phyloP scores from a whole-genome alignment of 2,797 vertebrate genomes.

The Tragopan temminckii region DNA sequence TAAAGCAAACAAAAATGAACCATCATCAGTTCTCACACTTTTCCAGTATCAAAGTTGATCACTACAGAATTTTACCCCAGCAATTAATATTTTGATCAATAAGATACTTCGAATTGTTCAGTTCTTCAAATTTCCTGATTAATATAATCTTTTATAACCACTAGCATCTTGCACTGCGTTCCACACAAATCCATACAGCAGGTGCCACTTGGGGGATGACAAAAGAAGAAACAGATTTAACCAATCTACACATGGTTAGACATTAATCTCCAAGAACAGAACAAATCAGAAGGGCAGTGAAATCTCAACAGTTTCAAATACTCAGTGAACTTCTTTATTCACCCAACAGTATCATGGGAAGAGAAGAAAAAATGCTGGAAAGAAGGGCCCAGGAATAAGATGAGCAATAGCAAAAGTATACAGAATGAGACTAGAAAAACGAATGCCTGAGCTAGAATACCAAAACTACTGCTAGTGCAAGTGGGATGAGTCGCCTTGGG shows the following conservation, averaged over 20 bases:
- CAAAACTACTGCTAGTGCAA: accelerated
- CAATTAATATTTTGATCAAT: slow-evolving; percentile 13
- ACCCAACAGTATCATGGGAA: not conserved
- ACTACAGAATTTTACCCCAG: slow-evolving; percentile 61
- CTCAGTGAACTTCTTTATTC: not conserved
- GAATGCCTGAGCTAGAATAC: not conserved
- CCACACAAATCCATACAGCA: slow-evolving; percentile 52
- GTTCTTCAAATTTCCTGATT: slow-evolving; percentile 31
- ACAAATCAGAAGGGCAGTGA: slow-evolving; percentile 7
- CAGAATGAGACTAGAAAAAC: not conserved
- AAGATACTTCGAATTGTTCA: slow-evolving; percentile 9
- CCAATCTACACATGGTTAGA: slow-evolving; percentile 1
- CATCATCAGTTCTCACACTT: not conserved
- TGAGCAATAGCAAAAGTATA: not conserved
- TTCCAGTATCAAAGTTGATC: slow-evolving; percentile 50
- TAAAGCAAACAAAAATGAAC: slow-evolving; percentile 43
- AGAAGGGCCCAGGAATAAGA: slow-evolving; percentile 3
- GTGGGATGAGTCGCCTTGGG: not conserved
- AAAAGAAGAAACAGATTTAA: slow-evolving; percentile 35
- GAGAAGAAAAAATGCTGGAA: slow-evolving; percentile 3
- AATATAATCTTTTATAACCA: slow-evolving; percentile 31
- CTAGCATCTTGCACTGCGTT: slow-evolving; percentile 23
- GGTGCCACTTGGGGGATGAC: slow-evolving; percentile 47
- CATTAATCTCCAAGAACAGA: not conserved
- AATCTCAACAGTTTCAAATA: not conserved